Conservation (phyloP, 1,140 invertebrate genomes). For the Eubasilissa regina region DNA sequence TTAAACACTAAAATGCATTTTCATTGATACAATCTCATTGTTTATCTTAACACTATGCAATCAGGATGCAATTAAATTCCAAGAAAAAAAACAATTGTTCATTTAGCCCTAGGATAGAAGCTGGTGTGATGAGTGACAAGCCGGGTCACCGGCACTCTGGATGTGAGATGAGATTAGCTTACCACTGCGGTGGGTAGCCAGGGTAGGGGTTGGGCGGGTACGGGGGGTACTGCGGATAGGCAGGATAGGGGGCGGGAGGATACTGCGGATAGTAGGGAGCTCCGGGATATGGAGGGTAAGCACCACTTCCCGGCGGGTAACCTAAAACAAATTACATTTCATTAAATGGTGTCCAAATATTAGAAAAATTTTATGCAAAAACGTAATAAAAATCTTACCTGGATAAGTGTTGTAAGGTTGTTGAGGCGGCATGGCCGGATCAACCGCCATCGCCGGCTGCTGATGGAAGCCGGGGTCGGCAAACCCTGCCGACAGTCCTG, state of each 20-base stretch:
- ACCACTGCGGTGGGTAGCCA: slow-evolving; percentile 70
- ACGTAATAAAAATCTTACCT: slow-evolving; percentile 39
- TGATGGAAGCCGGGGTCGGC: slow-evolving; percentile 56
- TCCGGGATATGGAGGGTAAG: slow-evolving; percentile 68
- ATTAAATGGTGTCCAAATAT: too few species aligned
- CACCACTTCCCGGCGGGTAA: slow-evolving; percentile 67
- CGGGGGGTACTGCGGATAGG: slow-evolving; percentile 66
- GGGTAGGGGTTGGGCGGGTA: slow-evolving; percentile 69
- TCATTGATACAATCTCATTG: too few species aligned
- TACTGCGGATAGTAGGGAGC: slow-evolving; percentile 72
- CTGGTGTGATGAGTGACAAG: not conserved
- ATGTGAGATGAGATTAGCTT: slow-evolving; percentile 65
- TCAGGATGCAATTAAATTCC: too few species aligned
- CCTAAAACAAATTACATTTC: slow-evolving; percentile 60
- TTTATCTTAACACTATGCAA: too few species aligned
- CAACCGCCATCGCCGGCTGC: slow-evolving; percentile 6
- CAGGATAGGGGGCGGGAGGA: slow-evolving; percentile 65
- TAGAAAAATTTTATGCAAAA: not conserved
- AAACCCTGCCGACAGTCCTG: slow-evolving; percentile 45
- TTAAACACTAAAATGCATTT: slow-evolving; percentile 17
- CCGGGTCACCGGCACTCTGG: not conserved
- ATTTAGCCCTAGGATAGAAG: not conserved
- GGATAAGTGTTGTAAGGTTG: slow-evolving; percentile 58
- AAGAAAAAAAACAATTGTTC: not conserved
- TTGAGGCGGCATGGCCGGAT: slow-evolving; percentile 46